Conservation (phyloP, 2,113 vertebrate genomes). For the Panthera uncia region DNA sequence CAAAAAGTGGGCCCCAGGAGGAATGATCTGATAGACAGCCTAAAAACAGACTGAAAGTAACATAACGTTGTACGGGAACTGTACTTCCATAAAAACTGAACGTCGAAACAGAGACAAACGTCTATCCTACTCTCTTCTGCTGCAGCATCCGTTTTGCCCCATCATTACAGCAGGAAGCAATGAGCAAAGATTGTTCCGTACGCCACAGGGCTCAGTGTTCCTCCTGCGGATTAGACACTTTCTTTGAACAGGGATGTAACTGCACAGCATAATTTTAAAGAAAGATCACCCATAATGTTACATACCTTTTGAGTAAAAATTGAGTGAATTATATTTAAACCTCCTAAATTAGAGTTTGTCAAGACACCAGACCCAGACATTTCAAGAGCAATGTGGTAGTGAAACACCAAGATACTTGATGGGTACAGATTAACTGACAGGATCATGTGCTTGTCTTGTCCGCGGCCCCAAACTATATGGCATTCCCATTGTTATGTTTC, state of each 20-base stretch:
- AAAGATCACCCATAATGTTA: neutral
- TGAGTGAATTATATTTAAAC: neutral
- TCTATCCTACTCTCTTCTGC: neutral
- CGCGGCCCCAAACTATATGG: neutral
- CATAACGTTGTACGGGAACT: neutral
- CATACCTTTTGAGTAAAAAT: constrained; percentile 29
- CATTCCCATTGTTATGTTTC: constrained; percentile 54
- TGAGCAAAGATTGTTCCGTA: neutral
- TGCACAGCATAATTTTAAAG: neutral
- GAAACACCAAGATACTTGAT: neutral
- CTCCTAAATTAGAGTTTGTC: constrained; percentile 33
- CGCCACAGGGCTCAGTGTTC: fast-evolving
- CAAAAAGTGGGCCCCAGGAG: neutral
- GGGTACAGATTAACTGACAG: neutral
- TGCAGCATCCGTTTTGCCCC: neutral
- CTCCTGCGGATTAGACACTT: neutral
- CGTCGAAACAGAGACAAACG: neutral
- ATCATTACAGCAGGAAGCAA: neutral
- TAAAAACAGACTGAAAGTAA: neutral
- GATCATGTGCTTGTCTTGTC: neutral
- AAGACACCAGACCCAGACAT: neutral
- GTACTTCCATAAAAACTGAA: neutral
- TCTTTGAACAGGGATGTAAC: neutral
- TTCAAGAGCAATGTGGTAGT: neutral
- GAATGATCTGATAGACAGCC: neutral